Base-by-base conservation (phyloP, 2,113 vertebrate genomes). In the Garra rufa region DNA sequence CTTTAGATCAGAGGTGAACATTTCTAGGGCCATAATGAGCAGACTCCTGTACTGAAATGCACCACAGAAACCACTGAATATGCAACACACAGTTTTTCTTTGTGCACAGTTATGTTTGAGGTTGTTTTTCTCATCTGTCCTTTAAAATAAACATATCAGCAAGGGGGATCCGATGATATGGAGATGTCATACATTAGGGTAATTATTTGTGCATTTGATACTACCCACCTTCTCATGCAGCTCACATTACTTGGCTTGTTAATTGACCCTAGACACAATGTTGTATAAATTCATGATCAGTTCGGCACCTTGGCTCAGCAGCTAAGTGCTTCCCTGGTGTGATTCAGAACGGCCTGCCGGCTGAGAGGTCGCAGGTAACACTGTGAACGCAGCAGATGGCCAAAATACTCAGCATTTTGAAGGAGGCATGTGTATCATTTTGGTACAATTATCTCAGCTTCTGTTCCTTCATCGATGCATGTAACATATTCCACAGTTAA, bases 371-470 rank as follows among this genome's bases (percentile, higher is more conserved):
- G 14, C 34, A 52, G 26, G 61, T 85, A 74, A 65, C 67, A 50
- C 41, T 57, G 30, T 26, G 30, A 43, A 55, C 69, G 41, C 83
- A 79, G 78, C 89, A 90, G 87, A 89, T 88, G 88, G 88, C 76
- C 41, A 38, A 88, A 87, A 86, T 82, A 89, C 61, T 71, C 50
- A 8, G 55, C 63, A 71, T 78, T 85, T 85, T 50, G 63, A 82
- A 76, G 41, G 84, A 85, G 83, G 85, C 87, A 85, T 87, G 81
- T 78, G 81, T 76, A 76, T 83, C 76, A 88, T 87, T 90, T 89
- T 88, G 19, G 48, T 86, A 86, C 83, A 89, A 87, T 90, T 90
- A 88, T 86, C 88, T 86, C 80, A 83, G 79, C 85, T 88, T 89
- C 87, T 88, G 87, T 86, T 87, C 24, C 84, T 79, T 78, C 88